Base-by-base conservation (phyloP, 2,113 vertebrate genomes). In the Muscicapa adusta region DNA sequence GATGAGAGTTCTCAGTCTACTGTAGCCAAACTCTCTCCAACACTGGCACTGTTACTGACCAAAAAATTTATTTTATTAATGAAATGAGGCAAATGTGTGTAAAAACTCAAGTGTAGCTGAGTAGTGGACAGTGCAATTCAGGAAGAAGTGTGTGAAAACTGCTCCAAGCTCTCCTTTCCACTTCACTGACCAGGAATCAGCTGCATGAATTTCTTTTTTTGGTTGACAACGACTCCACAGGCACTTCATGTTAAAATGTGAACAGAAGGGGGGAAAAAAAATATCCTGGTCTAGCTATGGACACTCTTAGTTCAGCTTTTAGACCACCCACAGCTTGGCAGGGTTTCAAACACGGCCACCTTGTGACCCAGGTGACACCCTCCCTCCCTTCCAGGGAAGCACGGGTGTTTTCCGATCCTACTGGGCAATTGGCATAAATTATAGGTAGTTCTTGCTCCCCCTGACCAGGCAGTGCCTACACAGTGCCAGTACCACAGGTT, bases 331-430 rank as follows among this genome's bases (percentile, higher is more conserved):
- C 23, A 65, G 43, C 43, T 54, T 48, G 84, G 77, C 77, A 89
- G 86, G 20, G 16, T 38, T 85, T 72, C 81, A 54, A 76, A 43
- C 26, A 47, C 57, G 56, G 45, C 42, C 31, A 42, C 0, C 18
- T 8, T 6, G 25, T 17, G 18, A 58, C 33, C 48, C 45, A 40
- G 45, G 54, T 76, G 40, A 42, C 29, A 63, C 8, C 50, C 50
- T 51, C 20, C 47, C 43, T 40, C 34, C 42, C 28, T 48, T 17
- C 24, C 74, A 68, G 61, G 36, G 77, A 73, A 93, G 50, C 42
- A 33, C 53, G 0, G 0, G 73, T 24, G 6, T 71, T 93, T 92
- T 72, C 86, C 3, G 0, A 16, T 71, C 71, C 63, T 23, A 1
- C 34, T 1, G 36, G 25, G 80, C 14, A 9, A 14, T 13, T 63